phyloP scores from a whole-genome alignment of 1,140 invertebrate species.

The Goniozus legneri region DNA sequence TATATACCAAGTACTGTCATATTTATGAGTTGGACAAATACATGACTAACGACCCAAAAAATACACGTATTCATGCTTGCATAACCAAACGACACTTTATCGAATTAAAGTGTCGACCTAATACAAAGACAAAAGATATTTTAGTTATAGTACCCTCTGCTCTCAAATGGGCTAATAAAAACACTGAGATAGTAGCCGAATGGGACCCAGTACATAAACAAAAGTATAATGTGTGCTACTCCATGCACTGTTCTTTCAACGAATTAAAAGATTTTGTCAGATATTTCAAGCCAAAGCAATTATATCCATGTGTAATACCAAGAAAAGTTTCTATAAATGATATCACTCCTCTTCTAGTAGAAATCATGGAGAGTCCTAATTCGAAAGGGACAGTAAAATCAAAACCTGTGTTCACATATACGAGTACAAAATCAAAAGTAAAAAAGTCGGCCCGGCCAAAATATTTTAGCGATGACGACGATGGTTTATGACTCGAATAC shows the following conservation, averaged over 20 bases:
- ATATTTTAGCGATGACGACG: conserved; percentile 30
- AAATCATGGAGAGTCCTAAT: conserved; percentile 19
- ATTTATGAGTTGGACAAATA: conserved; percentile 46
- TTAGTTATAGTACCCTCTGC: conserved; percentile 55
- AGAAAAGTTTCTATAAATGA: conserved; percentile 1
- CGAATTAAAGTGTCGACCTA: conserved; percentile 27
- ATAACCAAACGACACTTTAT: conserved; percentile 27
- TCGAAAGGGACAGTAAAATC: neutral
- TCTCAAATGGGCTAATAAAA: conserved; percentile 51
- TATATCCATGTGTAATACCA: conserved; percentile 55
- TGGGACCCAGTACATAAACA: conserved; percentile 27
- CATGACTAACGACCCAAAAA: conserved; percentile 39
- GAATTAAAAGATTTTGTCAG: conserved; percentile 57
- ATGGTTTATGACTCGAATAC: conserved; percentile 13
- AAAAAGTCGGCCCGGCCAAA: conserved; percentile 9
- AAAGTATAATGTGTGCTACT: conserved; percentile 59
- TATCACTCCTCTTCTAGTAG: conserved; percentile 21
- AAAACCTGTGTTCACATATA: neutral
- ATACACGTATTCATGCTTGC: conserved; percentile 52
- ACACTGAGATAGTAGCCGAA: conserved; percentile 33
- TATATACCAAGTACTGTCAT: conserved; percentile 41
- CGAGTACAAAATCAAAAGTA: neutral
- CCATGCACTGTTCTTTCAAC: conserved; percentile 61
- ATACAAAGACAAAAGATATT: conserved; percentile 27
- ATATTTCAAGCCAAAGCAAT: conserved; percentile 54